phyloP scores from a whole-genome alignment of 2,113 vertebrate species.

The Loxodonta africana region DNA sequence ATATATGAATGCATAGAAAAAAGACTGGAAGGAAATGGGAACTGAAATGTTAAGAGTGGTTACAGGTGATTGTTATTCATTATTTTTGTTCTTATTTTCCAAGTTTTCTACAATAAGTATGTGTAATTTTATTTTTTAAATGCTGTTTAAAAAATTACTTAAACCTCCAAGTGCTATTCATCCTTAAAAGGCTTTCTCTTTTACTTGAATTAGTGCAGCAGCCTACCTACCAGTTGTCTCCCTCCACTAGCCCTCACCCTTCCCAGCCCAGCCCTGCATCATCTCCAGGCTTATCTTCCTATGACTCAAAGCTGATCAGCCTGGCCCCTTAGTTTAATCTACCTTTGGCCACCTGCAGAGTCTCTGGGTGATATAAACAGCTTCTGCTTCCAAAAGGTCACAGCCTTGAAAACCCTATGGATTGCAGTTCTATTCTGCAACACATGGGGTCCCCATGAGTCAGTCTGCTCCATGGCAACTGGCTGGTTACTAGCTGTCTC shows the following conservation, averaged over 20 bases:
- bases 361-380: too few relatives aligned
- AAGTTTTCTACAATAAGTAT: background rate
- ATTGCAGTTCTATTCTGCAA: background rate
- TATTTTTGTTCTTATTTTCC: conserved; percentile 17
- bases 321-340: too few relatives aligned
- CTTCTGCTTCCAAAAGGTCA: too few relatives aligned
- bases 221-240: background rate
- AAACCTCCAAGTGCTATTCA: background rate
- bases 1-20: background rate
- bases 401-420: too few relatives aligned
- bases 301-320: background rate
- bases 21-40: conserved; percentile 9
- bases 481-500: background rate
- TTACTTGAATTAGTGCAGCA: background rate
- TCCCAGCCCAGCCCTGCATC: background rate
- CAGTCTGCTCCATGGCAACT: too few relatives aligned
- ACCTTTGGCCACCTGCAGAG: background rate
- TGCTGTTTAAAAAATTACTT: background rate
- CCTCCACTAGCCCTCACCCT: background rate
- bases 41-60: background rate
- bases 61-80: background rate
- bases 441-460: background rate
- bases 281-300: background rate
- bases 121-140: background rate
- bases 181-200: conserved; percentile 2